Conservation (phyloP, 2,797 vertebrate genomes). For the Oceanodroma leucorhoa region DNA sequence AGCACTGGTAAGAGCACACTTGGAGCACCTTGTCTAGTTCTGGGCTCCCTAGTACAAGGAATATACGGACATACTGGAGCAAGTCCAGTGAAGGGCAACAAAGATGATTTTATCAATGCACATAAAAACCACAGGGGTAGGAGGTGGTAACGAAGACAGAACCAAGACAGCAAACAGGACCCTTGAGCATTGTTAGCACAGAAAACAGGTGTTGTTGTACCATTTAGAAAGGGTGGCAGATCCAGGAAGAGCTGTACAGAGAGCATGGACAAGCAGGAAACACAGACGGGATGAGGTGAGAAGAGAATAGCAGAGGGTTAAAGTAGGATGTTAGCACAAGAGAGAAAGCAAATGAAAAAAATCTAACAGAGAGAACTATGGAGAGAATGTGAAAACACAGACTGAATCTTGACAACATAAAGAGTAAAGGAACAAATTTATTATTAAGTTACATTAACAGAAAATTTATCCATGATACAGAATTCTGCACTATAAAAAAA, state of each 20-base stretch:
- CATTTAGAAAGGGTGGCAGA: background rate
- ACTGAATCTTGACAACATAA: background rate
- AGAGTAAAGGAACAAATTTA: background rate
- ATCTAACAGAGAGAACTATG: background rate
- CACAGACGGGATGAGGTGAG: background rate
- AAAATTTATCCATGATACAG: background rate
- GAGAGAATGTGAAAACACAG: background rate
- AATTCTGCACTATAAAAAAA: background rate
- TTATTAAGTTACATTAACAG: background rate
- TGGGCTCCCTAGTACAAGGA: background rate
- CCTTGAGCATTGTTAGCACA: background rate
- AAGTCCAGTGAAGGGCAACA: background rate
- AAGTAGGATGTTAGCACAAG: background rate
- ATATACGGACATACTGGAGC: background rate
- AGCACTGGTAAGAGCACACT: accelerated
- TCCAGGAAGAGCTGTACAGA: background rate
- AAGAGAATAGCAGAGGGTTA: background rate
- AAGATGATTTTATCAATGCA: background rate
- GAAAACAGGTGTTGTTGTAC: background rate
- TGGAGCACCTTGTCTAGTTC: background rate
- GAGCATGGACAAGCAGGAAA: background rate
- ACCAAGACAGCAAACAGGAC: background rate
- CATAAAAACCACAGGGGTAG: background rate
- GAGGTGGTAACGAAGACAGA: background rate
- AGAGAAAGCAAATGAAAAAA: background rate